Conservation (phyloP, 2,113 vertebrate genomes). For the Daboia siamensis region DNA sequence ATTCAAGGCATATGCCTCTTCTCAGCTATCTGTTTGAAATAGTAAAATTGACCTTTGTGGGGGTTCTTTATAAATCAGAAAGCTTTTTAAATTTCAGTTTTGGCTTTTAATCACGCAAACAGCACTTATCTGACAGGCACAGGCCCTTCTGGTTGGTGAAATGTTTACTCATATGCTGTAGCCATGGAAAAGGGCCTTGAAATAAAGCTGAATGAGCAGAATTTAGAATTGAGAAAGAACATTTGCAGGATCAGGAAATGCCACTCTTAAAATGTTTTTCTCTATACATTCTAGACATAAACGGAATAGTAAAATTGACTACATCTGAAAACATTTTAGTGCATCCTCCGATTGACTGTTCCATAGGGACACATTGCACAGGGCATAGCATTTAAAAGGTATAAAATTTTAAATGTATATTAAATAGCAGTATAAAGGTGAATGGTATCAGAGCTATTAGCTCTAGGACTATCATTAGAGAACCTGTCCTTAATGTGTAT, state of each 20-base stretch:
- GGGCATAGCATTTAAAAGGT: neutral
- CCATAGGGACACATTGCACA: neutral
- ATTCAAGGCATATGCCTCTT: neutral
- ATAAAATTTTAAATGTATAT: neutral
- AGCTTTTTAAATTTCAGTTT: conserved; percentile 16
- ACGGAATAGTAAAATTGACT: neutral
- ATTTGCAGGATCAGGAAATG: neutral
- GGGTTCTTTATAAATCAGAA: conserved; percentile 24
- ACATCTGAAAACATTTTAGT: neutral
- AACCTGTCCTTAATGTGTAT: neutral
- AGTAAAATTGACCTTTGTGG: neutral
- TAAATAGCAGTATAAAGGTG: neutral
- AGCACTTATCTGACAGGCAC: conserved; percentile 6
- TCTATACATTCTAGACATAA: neutral
- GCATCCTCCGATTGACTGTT: neutral
- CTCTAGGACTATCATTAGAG: neutral
- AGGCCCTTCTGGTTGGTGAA: neutral
- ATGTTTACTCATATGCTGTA: neutral
- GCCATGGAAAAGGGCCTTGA: neutral
- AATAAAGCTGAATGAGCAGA: neutral
- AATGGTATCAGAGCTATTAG: neutral
- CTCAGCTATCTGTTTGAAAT: conserved; percentile 12
- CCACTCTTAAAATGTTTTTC: neutral
- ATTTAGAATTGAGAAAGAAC: neutral
- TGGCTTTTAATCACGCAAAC: neutral